Base-by-base conservation (phyloP, 2,888 invertebrate genomes). In the Ptilodon capucinus region DNA sequence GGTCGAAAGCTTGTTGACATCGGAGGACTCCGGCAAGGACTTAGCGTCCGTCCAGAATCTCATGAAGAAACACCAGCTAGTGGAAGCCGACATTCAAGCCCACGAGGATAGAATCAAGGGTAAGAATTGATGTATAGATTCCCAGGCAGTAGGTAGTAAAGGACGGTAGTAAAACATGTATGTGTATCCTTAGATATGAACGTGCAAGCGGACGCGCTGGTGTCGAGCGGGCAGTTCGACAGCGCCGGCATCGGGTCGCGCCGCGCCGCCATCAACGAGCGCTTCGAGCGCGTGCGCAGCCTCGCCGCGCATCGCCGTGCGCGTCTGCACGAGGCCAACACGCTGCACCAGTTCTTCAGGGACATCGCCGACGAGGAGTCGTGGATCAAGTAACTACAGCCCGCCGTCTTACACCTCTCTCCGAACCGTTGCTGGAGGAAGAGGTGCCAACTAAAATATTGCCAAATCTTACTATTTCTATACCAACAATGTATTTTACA, bases 341-440 rank as follows among this genome's bases (percentile, higher is more conserved):
- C 98, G 5, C 93, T 99, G 78, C 99, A 99, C 86, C 99, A 99
- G 91, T 99, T 99, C 95, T 98, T 99, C 94, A 92, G 99, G 45
- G 99, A 99, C 81, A 98, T 99, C 80, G 99, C 99, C 57, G 99
- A 99, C 79, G 99, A 99, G 90, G 99, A 99, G 88, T 98, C 98
- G 6, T 99, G 99, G 99, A 99, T 99, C 83, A 99, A 98, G 95
- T 95, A 53, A 21, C 4, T 21, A 21, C 7, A 21, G 21, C 4
- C 21, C 4, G 7, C 21, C 21, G 0, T 21, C 21, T 21, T 6
- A 21, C 5, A 21, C 4, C 7, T 21, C 4, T 21, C 4, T 21
- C n/a, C 21, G 21, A 6, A 2, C 7, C 21, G 7, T 21, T 21
- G 21, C 21, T 21, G 5, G 0, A 21, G 46, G 21, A 56, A 64